Evolutionary conservation across 2,113 vertebrate genomes (phyloP).

Genomic region (Notechis scutatus): DNA sequence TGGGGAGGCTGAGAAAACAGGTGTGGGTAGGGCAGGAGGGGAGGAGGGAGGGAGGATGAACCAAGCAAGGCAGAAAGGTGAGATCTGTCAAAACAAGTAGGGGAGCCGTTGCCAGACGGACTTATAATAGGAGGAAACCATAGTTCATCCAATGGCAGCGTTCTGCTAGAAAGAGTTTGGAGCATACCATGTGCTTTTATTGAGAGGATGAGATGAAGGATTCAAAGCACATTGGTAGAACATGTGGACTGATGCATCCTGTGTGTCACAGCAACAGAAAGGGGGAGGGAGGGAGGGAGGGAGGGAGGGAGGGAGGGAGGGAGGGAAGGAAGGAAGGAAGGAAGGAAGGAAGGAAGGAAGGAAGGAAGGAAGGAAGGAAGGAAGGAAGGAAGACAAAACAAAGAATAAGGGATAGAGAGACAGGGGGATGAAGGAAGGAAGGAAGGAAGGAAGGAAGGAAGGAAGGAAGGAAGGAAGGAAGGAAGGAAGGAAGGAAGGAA

Average conservation of each 20-base stretch:
- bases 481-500: not conserved
- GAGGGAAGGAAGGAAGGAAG: not conserved
- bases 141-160: not conserved
- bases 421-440: too few species aligned
- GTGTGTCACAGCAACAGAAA: not conserved
- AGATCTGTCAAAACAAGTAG: fast-evolving
- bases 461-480: too few species aligned
- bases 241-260: not conserved
- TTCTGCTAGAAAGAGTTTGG: not conserved
- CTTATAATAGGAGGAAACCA: fast-evolving
- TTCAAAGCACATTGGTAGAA: not conserved
- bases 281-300: too few species aligned
- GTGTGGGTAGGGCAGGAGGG: not conserved
- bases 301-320: not conserved
- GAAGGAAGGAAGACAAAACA: not conserved
- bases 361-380: not conserved
- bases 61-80: fast-evolving
- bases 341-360: not conserved
- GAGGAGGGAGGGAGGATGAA: not conserved
- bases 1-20: slow-evolving; percentile 13
- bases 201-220: not conserved
- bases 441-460: too few species aligned
- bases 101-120: not conserved
- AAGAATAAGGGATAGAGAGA: too few species aligned
- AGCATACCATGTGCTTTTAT: not conserved